Percentiles rank a stretch among this genome's conserved stretches.
These are phyloP conservation scores for Rhinophrynus dorsalis DNA, from an alignment of 2,797 vertebrate genomes.

Conservation along the genomic window DNA sequence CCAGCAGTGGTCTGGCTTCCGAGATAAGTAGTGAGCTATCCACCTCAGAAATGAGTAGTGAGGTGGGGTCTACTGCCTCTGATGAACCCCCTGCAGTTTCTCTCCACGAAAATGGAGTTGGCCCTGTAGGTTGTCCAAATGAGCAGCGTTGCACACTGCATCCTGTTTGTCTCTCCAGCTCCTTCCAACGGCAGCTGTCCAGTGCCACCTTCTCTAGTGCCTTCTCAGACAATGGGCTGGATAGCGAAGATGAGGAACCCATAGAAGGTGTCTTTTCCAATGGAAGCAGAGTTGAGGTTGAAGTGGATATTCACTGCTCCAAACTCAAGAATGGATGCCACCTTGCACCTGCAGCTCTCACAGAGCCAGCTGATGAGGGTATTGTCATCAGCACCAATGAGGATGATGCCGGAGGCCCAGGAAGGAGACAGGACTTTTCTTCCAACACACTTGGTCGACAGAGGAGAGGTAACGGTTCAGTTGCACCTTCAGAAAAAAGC, in stretches of 20 bases:
- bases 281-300: conserved; percentile 91
- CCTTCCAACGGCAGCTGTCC: conserved; percentile 94
- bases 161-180: conserved; percentile 74
- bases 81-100: conserved; percentile 82
- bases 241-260: conserved; percentile 95
- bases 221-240: conserved; percentile 92
- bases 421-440: conserved; percentile 44
- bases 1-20: conserved; percentile 83
- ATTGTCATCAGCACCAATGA: conserved; percentile 71
- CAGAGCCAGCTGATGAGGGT: conserved; percentile 76
- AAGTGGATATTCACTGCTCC: conserved; percentile 89
- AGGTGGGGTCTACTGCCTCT: conserved; percentile 95
- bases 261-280: conserved; percentile 95
- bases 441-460: conserved; percentile 70
- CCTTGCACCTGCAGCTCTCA: conserved; percentile 49
- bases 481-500: conserved; percentile 88
- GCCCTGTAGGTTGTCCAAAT: conserved; percentile 65
- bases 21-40: conserved; percentile 98
- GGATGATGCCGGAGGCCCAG: conserved; percentile 56
- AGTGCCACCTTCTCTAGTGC: conserved; percentile 96
- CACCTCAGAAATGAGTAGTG: conserved; percentile 97
- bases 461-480: conserved; percentile 85
- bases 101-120: conserved; percentile 73
- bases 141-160: conserved; percentile 86
- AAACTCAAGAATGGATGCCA: conserved; percentile 61